phyloP scores from a whole-genome alignment of 2,113 vertebrate genomes.

The Campylomormyrus numenius region DNA sequence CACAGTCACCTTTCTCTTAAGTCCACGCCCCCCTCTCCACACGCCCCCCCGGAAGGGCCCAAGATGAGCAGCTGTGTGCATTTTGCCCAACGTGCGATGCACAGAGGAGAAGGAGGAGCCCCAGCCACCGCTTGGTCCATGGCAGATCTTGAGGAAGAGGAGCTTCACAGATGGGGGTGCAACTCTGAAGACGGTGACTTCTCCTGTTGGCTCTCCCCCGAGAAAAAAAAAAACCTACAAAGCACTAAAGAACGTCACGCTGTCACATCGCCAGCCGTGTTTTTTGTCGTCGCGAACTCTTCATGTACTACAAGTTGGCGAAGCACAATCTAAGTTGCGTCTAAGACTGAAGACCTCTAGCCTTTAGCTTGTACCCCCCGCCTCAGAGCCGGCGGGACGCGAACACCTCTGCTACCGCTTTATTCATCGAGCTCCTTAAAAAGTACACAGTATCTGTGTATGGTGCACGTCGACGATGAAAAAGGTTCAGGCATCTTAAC shows the following conservation, averaged over 20 bases:
- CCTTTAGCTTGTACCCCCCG: constrained; percentile 20
- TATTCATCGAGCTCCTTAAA: neutral
- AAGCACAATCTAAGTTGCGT: constrained; percentile 24
- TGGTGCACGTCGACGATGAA: neutral
- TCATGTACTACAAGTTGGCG: constrained; percentile 17
- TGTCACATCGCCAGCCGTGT: neutral
- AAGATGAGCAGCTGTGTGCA: neutral
- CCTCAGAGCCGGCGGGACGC: constrained; percentile 24
- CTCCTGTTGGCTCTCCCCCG: neutral
- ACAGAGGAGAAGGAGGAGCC: neutral
- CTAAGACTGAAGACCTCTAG: constrained; percentile 36
- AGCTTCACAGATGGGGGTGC: neutral
- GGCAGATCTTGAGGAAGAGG: neutral
- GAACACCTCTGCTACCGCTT: neutral
- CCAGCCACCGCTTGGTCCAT: neutral
- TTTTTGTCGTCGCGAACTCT: constrained; percentile 14
- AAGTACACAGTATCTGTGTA: constrained; percentile 3
- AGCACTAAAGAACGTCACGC: neutral
- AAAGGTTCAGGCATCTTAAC: neutral
- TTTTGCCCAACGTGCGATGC: neutral
- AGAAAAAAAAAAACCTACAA: neutral
- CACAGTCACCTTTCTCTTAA: neutral
- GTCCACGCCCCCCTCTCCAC: neutral
- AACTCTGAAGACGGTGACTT: neutral
- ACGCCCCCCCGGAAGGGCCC: neutral